Conservation (phyloP, 2,888 invertebrate genomes). For the Drosophila kokeensis region DNA sequence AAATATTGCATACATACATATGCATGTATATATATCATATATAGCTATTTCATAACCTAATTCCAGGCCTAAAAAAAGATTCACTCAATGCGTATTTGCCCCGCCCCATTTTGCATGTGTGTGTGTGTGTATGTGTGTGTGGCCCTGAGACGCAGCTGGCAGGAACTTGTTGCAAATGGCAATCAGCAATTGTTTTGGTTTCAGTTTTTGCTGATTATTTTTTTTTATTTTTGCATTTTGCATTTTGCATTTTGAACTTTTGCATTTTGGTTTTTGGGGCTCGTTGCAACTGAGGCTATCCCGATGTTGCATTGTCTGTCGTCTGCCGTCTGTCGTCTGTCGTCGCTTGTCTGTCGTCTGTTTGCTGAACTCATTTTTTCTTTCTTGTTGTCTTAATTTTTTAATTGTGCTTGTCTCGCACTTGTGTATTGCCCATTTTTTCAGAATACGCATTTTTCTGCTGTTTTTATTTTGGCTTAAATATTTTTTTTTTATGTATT, state of each 20-base stretch:
- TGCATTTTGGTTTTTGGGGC: conserved; percentile 2
- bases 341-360: conserved; percentile 29
- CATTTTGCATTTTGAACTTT: background rate
- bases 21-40: background rate
- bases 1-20: conserved; percentile 1
- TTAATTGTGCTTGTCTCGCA: conserved; percentile 70
- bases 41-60: conserved; percentile 34
- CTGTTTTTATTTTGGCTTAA: conserved; percentile 19
- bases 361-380: conserved; percentile 58
- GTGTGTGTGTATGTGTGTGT: background rate
- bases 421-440: conserved; percentile 50
- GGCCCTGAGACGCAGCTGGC: conserved; percentile 19
- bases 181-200: conserved; percentile 29
- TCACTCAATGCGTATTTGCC: conserved; percentile 7
- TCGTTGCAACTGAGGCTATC: conserved; percentile 20
- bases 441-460: conserved; percentile 53
- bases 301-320: conserved; percentile 14
- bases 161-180: conserved; percentile 44
- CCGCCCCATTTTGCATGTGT: background rate
- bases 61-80: conserved; percentile 23
- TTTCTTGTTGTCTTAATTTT: conserved; percentile 47
- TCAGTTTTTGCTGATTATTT: conserved; percentile 11
- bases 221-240: conserved; percentile 21
- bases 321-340: background rate
- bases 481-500: conserved; percentile 21